Evolutionary conservation across 2,113 vertebrate species (phyloP), one percentile per base, ranked within the genome.

Genomic region (Opisthocomus hoazin): DNA sequence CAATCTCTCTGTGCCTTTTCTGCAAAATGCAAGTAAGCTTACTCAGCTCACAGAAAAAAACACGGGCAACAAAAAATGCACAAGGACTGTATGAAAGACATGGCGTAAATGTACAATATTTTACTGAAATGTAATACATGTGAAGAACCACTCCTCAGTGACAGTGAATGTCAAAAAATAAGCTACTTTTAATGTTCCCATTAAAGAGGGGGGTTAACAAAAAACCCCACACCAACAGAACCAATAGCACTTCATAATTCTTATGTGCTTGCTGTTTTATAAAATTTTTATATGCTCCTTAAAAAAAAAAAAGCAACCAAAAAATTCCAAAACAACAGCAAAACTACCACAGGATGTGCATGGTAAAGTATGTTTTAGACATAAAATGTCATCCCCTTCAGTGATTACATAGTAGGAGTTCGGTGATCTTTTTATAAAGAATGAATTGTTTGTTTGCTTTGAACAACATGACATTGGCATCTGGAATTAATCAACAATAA

Each of bases 401-500:
- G 1, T 39, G 17, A 79, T 21, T 23, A 57, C 29, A 32, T 58
- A 41, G 32, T 15, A 54, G 12, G 10, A 84, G 10, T 53, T 85
- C 1, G 1, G 32, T 45, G 54, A 79, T 53, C 57, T 77, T 12
- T 30, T 23, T 43, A 30, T 39, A 75, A 77, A 81, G 21, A 95
- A 75, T 11, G 1, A 71, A 78, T 39, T 60, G 20, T 18, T 90
- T 81, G 16, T 5, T 87, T 81, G 19, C 23, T 48, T 57, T 71
- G 32, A 93, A 60, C n/a, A 63, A 24, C 37, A 1, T 5, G 9
- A 41, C 73, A 65, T 23, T 83, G 73, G 50, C n/a, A 87, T 56
- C 75, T 94, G 68, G 30, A 94, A 80, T 39, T 83, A 82, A 57
- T 69, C n/a, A 89, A 58, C 41, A 75, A 18, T 22, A 61, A 73